Percentiles rank a stretch among this genome's conserved stretches.
Evolutionary conservation across 2,888 invertebrate species (phyloP).

Genomic region (Deroplatys truncata): DNA sequence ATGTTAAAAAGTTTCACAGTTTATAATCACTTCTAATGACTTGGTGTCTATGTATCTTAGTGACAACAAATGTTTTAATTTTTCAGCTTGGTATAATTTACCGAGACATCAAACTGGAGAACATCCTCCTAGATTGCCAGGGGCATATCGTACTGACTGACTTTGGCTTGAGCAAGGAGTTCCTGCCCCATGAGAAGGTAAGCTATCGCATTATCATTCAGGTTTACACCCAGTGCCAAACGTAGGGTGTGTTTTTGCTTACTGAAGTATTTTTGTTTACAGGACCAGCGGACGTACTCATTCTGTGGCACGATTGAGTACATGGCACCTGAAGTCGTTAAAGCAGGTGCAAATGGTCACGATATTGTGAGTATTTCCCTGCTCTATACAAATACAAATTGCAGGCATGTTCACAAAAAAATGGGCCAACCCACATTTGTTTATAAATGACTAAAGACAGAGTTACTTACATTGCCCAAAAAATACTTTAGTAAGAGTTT

Average conservation of each 20-base stretch:
- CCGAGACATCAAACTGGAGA: conserved; percentile 95
- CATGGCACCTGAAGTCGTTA: conserved; percentile 85
- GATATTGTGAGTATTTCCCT: conserved; percentile 74
- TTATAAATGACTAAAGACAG: too few species aligned
- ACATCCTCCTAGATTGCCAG: conserved; percentile 87
- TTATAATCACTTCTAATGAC: too few species aligned
- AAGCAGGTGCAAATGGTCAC: conserved; percentile 85
- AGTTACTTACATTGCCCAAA: too few species aligned
- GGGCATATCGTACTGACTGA: conserved; percentile 97
- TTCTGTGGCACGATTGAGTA: conserved; percentile 99
- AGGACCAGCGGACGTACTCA: conserved; percentile 83
- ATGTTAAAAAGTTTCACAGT: too few species aligned
- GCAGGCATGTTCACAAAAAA: not conserved
- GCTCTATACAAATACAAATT: not conserved
- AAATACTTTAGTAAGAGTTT: too few species aligned
- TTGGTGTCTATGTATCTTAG: too few species aligned
- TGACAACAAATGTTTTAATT: conserved; percentile 26
- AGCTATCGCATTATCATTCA: conserved; percentile 32
- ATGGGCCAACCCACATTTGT: too few species aligned
- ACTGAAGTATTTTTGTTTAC: conserved; percentile 15
- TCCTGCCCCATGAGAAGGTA: conserved; percentile 63
- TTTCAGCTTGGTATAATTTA: conserved; percentile 95
- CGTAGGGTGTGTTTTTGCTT: not conserved
- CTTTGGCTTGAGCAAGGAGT: conserved; percentile 96
- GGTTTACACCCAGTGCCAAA: not conserved